Evolutionary conservation across 2,888 invertebrate species (phyloP).

Genomic region (Amiota communis): DNA sequence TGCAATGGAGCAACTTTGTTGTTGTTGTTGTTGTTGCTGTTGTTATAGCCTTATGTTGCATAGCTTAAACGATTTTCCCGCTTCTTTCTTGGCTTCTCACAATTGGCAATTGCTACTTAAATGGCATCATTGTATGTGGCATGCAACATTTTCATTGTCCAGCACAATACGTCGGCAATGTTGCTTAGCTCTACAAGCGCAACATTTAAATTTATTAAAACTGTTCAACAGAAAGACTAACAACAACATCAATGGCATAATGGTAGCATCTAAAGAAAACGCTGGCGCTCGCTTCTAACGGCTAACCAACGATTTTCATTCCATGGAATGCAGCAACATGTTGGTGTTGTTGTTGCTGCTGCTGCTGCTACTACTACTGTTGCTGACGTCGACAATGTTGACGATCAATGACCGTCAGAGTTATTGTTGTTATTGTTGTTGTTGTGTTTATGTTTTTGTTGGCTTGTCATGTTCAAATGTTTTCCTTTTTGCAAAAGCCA

Average conservation of each 20-base stretch:
- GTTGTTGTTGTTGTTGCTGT: conserved; percentile 48
- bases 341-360: conserved; percentile 30
- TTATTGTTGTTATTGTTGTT: conserved; percentile 5
- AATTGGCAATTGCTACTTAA: conserved; percentile 50
- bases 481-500: conserved; percentile 13
- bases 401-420: conserved; percentile 52
- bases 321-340: conserved; percentile 52
- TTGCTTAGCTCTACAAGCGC: conserved; percentile 11
- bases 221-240: conserved; percentile 47
- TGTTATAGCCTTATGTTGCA: not conserved
- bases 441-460: not conserved
- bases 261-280: conserved; percentile 20
- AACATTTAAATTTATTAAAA: conserved; percentile 65
- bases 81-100: no score
- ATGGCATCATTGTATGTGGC: conserved; percentile 58
- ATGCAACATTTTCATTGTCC: conserved; percentile 31
- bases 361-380: not conserved
- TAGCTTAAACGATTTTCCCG: no score
- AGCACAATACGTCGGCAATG: conserved; percentile 33
- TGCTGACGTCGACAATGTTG: conserved; percentile 24
- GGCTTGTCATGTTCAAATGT: not conserved
- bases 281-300: conserved; percentile 47
- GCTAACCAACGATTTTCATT: conserved; percentile 34
- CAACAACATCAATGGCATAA: not conserved
- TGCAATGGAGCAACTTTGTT: conserved; percentile 27